phyloP scores from a whole-genome alignment of 2,888 invertebrate species.

The Volucella zonaria region DNA sequence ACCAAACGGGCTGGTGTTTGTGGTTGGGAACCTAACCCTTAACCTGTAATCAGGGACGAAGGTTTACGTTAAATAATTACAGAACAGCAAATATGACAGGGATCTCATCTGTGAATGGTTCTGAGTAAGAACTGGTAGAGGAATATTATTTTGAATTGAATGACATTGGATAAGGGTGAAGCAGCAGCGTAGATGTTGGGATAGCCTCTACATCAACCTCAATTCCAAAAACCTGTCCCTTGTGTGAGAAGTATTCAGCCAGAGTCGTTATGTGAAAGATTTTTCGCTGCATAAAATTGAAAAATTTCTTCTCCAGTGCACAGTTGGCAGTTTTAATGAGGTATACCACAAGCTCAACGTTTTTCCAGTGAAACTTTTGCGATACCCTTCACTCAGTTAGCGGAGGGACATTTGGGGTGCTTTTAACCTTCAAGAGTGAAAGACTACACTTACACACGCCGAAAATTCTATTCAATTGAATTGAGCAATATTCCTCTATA shows the following conservation, averaged over 20 bases:
- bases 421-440: slow-evolving; percentile 37
- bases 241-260: slow-evolving; percentile 37
- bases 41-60: slow-evolving; percentile 58
- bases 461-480: slow-evolving; percentile 36
- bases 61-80: slow-evolving; percentile 66
- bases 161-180: slow-evolving; percentile 27
- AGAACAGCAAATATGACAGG: slow-evolving; percentile 59
- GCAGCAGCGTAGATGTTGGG: background rate
- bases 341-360: slow-evolving; percentile 47
- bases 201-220: slow-evolving; percentile 17
- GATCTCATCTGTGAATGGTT: slow-evolving; percentile 51
- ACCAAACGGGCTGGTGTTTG: background rate
- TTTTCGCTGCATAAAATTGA: slow-evolving; percentile 64
- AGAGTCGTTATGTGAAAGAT: slow-evolving; percentile 49
- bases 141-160: slow-evolving; percentile 31
- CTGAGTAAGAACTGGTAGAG: slow-evolving; percentile 1
- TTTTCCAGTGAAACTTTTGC: slow-evolving; percentile 34
- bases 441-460: background rate
- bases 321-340: slow-evolving; percentile 65
- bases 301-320: slow-evolving; percentile 55
- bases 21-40: slow-evolving; percentile 8
- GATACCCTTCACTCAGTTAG: slow-evolving; percentile 42
- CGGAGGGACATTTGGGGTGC: slow-evolving; percentile 1
- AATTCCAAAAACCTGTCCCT: slow-evolving; percentile 5
- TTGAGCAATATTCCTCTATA: background rate